Conservation (phyloP, 2,888 invertebrate genomes). For the Dysmachus trigonus region DNA sequence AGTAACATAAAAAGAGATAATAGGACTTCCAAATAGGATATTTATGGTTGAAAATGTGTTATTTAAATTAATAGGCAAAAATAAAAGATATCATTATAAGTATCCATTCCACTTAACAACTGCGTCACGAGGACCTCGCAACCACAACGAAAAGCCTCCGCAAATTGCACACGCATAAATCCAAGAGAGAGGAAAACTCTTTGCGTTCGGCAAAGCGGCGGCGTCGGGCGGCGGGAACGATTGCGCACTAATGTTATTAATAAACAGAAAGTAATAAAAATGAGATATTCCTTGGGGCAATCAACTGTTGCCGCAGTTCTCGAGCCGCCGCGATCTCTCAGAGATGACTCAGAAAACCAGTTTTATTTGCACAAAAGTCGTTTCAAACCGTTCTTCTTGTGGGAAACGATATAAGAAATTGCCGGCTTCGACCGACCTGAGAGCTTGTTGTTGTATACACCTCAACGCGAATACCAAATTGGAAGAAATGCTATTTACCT, state of each 20-base stretch:
- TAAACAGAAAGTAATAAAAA: conserved; percentile 12
- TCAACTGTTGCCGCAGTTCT: background rate
- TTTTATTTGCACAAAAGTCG: conserved; percentile 22
- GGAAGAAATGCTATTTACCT: conserved; percentile 31
- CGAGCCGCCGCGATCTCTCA: background rate
- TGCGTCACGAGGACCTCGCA: background rate
- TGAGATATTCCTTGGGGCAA: conserved; percentile 2
- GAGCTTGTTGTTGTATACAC: background rate
- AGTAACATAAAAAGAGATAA: background rate
- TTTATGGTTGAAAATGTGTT: background rate
- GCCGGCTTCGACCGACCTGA: background rate
- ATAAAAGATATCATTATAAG: background rate
- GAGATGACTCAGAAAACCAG: conserved; percentile 33
- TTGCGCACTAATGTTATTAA: background rate
- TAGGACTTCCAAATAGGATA: too few species aligned
- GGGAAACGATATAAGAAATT: conserved; percentile 19
- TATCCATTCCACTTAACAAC: background rate
- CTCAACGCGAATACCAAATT: background rate
- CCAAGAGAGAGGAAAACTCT: background rate
- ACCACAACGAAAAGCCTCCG: background rate
- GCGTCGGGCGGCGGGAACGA: too few species aligned
- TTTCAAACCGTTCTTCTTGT: conserved; percentile 33
- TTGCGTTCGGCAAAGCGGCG: background rate
- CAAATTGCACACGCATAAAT: background rate
- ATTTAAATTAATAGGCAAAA: background rate